These are phyloP conservation scores for Arrhamphus sclerolepis DNA, from an alignment of 2,797 vertebrate genomes.

Conservation along the genomic window DNA sequence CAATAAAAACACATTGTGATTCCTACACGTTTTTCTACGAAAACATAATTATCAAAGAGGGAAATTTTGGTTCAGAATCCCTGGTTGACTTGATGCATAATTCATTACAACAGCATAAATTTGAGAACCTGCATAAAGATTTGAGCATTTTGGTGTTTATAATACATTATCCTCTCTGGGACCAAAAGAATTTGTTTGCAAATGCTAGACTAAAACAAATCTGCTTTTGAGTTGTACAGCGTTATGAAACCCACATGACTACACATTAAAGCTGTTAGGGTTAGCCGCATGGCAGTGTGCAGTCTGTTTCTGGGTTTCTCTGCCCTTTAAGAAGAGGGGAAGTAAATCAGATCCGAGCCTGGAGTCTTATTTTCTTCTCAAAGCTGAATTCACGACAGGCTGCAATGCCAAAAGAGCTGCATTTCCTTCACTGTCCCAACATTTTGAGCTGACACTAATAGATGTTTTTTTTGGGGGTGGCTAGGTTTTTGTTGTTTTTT, in stretches of 20 bases:
- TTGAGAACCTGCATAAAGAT: neutral
- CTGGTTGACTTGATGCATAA: too few relatives aligned
- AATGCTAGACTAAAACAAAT: constrained; percentile 37
- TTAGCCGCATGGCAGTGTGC: constrained; percentile 29
- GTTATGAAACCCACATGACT: constrained; percentile 37
- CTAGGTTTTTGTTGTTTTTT: too few relatives aligned
- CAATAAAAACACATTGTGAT: neutral
- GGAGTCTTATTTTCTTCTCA: constrained; percentile 48
- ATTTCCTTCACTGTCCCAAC: constrained; percentile 33
- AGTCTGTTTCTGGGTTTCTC: constrained; percentile 34
- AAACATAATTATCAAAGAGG: neutral
- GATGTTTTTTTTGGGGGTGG: constrained; percentile 44
- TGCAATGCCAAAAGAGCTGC: constrained; percentile 36
- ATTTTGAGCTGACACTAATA: constrained; percentile 45
- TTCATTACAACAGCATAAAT: neutral
- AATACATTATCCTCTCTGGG: constrained; percentile 13
- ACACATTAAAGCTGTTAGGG: constrained; percentile 34
- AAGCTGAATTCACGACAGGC: constrained; percentile 43
- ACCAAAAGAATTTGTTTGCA: constrained; percentile 32
- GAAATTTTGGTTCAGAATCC: neutral
- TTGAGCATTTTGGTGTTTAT: constrained; percentile 23
- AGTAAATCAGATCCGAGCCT: constrained; percentile 49
- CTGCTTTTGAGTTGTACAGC: constrained; percentile 34
- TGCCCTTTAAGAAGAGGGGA: constrained; percentile 34
- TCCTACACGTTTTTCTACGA: neutral